Percentiles rank a stretch among this genome's conserved stretches.
Conservation (phyloP, 2,113 vertebrate species). For the Antechinus stuartii region DNA sequence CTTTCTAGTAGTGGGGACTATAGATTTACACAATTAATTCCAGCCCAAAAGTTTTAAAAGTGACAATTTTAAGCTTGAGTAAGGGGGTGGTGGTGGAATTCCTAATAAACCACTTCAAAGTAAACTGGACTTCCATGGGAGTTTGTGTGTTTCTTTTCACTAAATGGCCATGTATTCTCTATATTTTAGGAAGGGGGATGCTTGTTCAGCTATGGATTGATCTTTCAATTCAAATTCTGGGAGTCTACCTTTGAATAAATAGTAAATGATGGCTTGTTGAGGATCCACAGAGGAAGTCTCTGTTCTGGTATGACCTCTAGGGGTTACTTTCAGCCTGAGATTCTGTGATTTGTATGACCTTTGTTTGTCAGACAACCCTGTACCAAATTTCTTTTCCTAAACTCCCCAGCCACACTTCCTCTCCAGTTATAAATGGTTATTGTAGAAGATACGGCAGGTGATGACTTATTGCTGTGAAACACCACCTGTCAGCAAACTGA, state of each 20-base stretch:
- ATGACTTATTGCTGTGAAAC: slow-evolving; percentile 51
- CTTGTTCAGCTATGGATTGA: neutral
- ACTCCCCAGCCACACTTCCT: slow-evolving; percentile 12
- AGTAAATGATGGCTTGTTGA: neutral
- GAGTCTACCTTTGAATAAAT: neutral
- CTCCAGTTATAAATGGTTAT: slow-evolving; percentile 1
- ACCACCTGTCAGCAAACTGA: slow-evolving; percentile 66
- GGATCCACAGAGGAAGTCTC: neutral
- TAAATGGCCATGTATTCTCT: neutral
- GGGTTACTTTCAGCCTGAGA: neutral
- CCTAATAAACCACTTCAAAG: neutral
- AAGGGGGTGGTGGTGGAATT: neutral
- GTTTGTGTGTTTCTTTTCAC: neutral
- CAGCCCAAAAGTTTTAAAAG: neutral
- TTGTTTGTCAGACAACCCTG: neutral
- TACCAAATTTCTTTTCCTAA: neutral
- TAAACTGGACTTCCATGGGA: neutral
- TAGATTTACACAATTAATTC: neutral
- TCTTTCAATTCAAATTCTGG: neutral
- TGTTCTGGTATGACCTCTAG: neutral
- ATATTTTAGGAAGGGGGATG: neutral
- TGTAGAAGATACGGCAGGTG: neutral
- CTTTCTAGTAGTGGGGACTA: neutral
- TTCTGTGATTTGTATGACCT: neutral
- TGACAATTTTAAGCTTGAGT: neutral